Evolutionary conservation across 2,888 invertebrate species (phyloP).

Genomic region (Malthinus seriepunctatus): DNA sequence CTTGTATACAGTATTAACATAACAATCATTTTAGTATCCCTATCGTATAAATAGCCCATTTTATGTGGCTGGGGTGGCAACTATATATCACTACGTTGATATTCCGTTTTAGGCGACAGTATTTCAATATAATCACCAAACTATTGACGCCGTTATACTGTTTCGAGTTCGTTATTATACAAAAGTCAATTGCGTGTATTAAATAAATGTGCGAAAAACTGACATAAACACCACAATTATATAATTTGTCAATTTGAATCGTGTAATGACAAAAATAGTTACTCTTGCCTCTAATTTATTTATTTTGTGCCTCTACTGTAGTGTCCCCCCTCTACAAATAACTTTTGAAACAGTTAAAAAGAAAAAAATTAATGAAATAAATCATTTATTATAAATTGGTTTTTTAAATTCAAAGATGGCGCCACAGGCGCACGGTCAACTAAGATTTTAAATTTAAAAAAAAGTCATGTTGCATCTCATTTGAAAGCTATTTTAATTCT

Average conservation of each 20-base stretch:
- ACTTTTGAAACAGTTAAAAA: too few species aligned
- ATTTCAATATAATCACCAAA: constrained; percentile 51
- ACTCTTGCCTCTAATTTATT: too few species aligned
- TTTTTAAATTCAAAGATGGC: too few species aligned
- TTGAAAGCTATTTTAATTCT: too few species aligned
- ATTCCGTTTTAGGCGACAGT: constrained; percentile 47
- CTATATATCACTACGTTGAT: constrained; percentile 42
- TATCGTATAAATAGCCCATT: constrained; percentile 41
- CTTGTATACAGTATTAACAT: constrained; percentile 31
- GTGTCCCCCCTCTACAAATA: too few species aligned
- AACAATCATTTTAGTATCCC: constrained; percentile 41
- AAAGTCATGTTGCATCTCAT: too few species aligned
- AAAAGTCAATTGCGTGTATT: constrained; percentile 45
- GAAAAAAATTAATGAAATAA: too few species aligned
- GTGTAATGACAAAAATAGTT: too few species aligned
- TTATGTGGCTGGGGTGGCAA: constrained; percentile 40
- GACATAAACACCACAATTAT: constrained; percentile 49
- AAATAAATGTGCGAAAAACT: constrained; percentile 52
- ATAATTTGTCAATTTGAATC: constrained; percentile 43
- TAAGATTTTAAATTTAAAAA: too few species aligned
- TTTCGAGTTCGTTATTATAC: constrained; percentile 43
- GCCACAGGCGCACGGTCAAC: too few species aligned
- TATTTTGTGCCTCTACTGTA: too few species aligned
- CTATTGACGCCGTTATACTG: constrained; percentile 41
- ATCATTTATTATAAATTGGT: too few species aligned